Evolutionary conservation across 64 coral and sea anemone genomes (phyloP).

Genomic region (Orbicella faveolata): DNA sequence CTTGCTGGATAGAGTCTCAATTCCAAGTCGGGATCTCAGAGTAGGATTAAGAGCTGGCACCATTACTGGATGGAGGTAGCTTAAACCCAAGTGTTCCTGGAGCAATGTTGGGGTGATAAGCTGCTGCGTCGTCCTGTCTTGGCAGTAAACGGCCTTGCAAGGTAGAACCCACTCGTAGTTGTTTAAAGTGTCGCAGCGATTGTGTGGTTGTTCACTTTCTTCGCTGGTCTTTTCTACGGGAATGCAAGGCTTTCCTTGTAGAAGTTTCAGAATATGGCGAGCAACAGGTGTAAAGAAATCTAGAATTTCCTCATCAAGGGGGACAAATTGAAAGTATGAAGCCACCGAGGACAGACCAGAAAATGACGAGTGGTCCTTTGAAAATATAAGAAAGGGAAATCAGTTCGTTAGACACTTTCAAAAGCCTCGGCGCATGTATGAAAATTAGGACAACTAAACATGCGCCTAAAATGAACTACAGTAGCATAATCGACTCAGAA

Average conservation of each 20-base stretch:
- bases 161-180: slow-evolving; percentile 67
- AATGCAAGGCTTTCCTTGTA: slow-evolving; percentile 78
- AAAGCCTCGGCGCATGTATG: too few species aligned
- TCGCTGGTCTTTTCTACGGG: slow-evolving; percentile 29
- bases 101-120: slow-evolving; percentile 53
- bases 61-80: slow-evolving; percentile 70
- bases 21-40: slow-evolving; percentile 70
- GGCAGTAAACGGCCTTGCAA: slow-evolving; percentile 65
- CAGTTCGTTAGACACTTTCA: too few species aligned
- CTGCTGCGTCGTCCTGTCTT: slow-evolving; percentile 46
- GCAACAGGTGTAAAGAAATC: slow-evolving; percentile 91
- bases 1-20: slow-evolving; percentile 68
- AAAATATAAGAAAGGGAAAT: background rate
- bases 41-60: slow-evolving; percentile 62
- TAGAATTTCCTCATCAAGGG: slow-evolving; percentile 89
- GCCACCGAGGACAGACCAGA: slow-evolving; percentile 57
- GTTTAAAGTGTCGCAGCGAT: background rate
- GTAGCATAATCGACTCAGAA: too few species aligned
- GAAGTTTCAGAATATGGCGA: slow-evolving; percentile 55
- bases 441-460: too few species aligned
- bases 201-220: slow-evolving; percentile 3
- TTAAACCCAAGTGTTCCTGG: slow-evolving; percentile 52
- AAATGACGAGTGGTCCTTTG: slow-evolving; percentile 69
- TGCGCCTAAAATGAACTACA: too few species aligned
- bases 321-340: slow-evolving; percentile 79